phyloP scores from a whole-genome alignment of 2,113 vertebrate species.

The Tiliqua scincoides region DNA sequence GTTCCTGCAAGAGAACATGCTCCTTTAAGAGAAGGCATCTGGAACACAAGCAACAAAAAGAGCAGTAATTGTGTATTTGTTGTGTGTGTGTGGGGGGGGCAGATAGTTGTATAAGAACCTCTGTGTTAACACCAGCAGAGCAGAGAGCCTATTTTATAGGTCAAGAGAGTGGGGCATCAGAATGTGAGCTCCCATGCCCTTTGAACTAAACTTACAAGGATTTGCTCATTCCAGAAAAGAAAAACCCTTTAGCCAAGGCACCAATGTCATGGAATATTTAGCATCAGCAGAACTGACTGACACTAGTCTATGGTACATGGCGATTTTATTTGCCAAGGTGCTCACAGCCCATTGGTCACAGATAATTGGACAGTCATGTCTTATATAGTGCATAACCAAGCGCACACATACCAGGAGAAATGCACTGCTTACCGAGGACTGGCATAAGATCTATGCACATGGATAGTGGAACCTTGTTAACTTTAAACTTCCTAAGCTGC shows the following conservation, averaged over 20 bases:
- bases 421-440: background rate
- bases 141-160: background rate
- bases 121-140: background rate
- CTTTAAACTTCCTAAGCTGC: background rate
- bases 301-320: background rate
- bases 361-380: conserved; percentile 5
- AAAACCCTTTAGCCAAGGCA: background rate
- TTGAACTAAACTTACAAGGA: background rate
- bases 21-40: background rate
- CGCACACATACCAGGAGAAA: background rate
- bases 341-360: conserved; percentile 14
- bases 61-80: background rate
- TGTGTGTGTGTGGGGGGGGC: background rate
- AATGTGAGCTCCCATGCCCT: background rate
- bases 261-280: background rate
- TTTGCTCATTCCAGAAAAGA: background rate
- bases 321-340: conserved; percentile 1
- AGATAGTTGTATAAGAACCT: background rate
- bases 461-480: conserved; percentile 8
- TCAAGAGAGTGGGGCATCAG: background rate
- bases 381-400: background rate
- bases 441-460: conserved; percentile 1
- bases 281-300: background rate
- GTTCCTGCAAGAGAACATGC: background rate
- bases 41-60: background rate